Base-by-base conservation (phyloP, 2,797 vertebrate species). In the Dicrostonyx torquatus region DNA sequence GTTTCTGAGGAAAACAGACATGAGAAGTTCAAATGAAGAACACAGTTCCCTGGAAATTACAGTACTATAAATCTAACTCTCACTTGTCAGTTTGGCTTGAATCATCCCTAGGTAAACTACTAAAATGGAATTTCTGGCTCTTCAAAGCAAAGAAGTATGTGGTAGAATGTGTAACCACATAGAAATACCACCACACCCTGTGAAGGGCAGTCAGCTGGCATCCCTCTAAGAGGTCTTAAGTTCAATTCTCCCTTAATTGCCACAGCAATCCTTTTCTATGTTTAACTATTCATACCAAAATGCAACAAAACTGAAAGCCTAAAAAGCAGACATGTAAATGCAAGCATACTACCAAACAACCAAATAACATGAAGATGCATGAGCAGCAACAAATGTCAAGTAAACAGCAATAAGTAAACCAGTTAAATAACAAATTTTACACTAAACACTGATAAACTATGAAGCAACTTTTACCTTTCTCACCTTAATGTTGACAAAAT, bases 111-210 rank as follows among this genome's bases (percentile, higher is more conserved):
- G 15, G 60, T 85, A 68, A 95, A 95, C 70, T 62, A 94, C 22
- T 89, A 79, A 91, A 91, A 95, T 53, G 45, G 29, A 95, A 91
- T 89, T 93, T 91, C 72, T 89, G 20, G 76, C 93, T 94, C 64
- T 80, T 97, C 80, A 91, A 95, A 37, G 14, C 43, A 86, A 94
- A 90, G 7, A 15, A 90, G 40, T 22, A 90, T 22, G 50, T n/a
- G 83, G 43, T 20, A 24, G 83, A 94, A 95, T 29, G 64, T 87
- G 60, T 76, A 40, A 96, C n/a, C 75, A 95, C 70, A 72, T 22
- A 40, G 26, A 89, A 85, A 85, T 89, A 89, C n/a, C 31, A 91
- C 58, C 87, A 93, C 26, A 91, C 66, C 66, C 76, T 89, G 48
- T 79, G 22, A 43, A 95, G 9, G n/a, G 70, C 68, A 95, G 48